A percentile compares a stretch with the other conserved stretches of the same genome.
phyloP scores from a whole-genome alignment of 2,797 vertebrate genomes.

The Moxostoma hubbsi region DNA sequence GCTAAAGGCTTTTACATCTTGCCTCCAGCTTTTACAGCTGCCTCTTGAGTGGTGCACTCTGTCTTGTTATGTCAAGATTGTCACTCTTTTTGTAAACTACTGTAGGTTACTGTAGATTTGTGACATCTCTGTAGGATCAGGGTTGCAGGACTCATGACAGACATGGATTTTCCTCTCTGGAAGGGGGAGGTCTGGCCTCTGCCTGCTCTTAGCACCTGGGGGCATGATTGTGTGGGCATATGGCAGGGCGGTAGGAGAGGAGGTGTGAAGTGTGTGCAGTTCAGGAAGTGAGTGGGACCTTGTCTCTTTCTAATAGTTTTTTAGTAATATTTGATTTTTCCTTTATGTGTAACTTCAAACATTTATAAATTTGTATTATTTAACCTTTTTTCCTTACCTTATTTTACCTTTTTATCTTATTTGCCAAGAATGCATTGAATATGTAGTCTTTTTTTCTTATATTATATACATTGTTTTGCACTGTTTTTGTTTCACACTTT shows the following conservation, averaged over 20 bases:
- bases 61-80: neutral
- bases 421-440: no score
- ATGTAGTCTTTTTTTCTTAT: no score
- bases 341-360: no score
- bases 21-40: neutral
- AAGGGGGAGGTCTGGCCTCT: neutral
- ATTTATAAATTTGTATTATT: no score
- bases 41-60: conserved; percentile 1
- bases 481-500: no score
- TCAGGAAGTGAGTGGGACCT: neutral
- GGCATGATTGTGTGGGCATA: conserved; percentile 14
- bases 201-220: conserved; percentile 16
- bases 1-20: neutral
- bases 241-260: conserved; percentile 3
- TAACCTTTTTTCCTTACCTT: no score
- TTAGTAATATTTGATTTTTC: no score
- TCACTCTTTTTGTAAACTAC: neutral
- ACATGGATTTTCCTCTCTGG: conserved; percentile 1
- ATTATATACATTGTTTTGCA: no score
- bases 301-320: no score
- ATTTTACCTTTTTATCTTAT: no score
- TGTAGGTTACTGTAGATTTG: neutral
- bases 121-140: neutral
- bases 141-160: conserved; percentile 8
- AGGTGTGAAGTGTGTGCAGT: conserved; percentile 26